Percentiles rank a stretch among this genome's conserved stretches.
Evolutionary conservation across 2,797 vertebrate genomes (phyloP).

Genomic region (Sebastes elongatus): DNA sequence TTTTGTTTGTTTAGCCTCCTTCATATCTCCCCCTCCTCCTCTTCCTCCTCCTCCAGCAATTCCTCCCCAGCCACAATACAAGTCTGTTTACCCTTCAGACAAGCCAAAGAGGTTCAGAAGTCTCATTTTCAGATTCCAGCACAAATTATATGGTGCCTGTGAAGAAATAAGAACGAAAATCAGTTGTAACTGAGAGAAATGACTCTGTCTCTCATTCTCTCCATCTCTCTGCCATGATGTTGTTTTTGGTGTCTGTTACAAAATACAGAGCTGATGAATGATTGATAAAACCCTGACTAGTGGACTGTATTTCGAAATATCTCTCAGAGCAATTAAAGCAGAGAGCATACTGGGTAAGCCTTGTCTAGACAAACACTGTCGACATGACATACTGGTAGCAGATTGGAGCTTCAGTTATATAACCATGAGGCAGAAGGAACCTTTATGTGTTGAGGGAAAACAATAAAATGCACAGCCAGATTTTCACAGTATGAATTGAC

Average conservation of each 20-base stretch:
- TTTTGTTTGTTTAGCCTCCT: constrained; percentile 52
- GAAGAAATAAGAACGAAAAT: background rate
- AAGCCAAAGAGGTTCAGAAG: constrained; percentile 40
- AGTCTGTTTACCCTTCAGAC: constrained; percentile 45
- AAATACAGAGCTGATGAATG: constrained; percentile 55
- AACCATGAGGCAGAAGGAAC: background rate
- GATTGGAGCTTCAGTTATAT: constrained; percentile 6
- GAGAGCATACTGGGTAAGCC: constrained; percentile 14
- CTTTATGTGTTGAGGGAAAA: background rate
- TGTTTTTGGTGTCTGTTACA: constrained; percentile 27
- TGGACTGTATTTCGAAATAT: constrained; percentile 43
- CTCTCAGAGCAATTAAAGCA: constrained; percentile 23
- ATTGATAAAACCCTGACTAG: constrained; percentile 51
- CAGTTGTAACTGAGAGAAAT: background rate
- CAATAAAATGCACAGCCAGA: background rate
- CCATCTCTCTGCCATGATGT: constrained; percentile 4
- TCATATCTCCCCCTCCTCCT: background rate
- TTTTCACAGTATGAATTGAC: background rate
- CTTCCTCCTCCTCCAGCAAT: constrained; percentile 2
- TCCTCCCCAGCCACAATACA: constrained; percentile 42
- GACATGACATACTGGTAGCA: constrained; percentile 12
- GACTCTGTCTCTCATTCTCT: background rate
- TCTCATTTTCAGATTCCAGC: constrained; percentile 63
- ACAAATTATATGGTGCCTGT: constrained; percentile 53
- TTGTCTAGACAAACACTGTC: constrained; percentile 28